Base-by-base conservation (phyloP, 2,113 vertebrate genomes). In the Chaetodon trifascialis region DNA sequence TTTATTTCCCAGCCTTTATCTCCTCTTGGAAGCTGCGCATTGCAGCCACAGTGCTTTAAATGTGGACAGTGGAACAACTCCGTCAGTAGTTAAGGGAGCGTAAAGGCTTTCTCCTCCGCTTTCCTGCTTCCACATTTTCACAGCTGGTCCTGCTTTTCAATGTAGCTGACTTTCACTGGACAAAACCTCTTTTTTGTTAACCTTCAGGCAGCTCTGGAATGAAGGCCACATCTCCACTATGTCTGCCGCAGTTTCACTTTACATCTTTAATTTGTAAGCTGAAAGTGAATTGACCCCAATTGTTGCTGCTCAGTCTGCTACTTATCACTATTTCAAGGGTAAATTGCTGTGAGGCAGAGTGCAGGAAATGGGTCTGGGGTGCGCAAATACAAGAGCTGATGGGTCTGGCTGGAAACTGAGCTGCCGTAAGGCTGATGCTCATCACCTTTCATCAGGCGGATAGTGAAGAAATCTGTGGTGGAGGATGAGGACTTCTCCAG, bases 211-310 rank as follows among this genome's bases (percentile, higher is more conserved):
- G 62, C 73, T 65, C 7, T 76, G 82, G 62, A 84, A 88, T 78
- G 83, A 76, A 69, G 70, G 75, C 65, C 80, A 66, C 59, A 68
- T 81, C 77, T 82, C 73, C 68, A 70, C 68, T n/a, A 1, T 74
- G 77, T 64, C 73, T 78, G 59, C 75, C 54, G 55, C 65, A 79
- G 80, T 87, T 88, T 92, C 80, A 74, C 83, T 89, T 89, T 86
- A 84, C 84, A 83, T 88, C 79, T 89, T 86, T 91, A 88, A 90
- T 92, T 88, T 85, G 59, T 36, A 77, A 71, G 54, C 79, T 73
- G 79, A 76, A 86, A 88, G 85, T 73, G 86, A 86, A 88, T 84
- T 77, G 89, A 83, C 83, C 84, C 73, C 84, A 89, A 52, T 82
- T 86, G 78, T 84, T 68, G 55, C 76, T n/a, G 40, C 65, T 58